Conservation (phyloP, 2,797 vertebrate genomes). For the Enteromius thamalakanensis region DNA sequence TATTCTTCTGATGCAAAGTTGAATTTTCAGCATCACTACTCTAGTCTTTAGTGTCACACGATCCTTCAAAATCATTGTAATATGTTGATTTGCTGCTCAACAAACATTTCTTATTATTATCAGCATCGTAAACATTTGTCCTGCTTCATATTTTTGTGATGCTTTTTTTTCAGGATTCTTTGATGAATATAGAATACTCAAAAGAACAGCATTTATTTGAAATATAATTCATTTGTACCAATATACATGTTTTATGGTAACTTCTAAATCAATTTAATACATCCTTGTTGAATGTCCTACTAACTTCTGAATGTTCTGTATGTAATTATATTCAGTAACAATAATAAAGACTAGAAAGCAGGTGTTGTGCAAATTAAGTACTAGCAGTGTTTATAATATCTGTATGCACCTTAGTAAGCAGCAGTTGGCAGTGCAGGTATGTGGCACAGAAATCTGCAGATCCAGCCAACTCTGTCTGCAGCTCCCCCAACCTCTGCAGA, state of each 20-base stretch:
- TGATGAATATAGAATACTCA: not conserved
- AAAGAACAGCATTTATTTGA: not conserved
- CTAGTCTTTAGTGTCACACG: not conserved
- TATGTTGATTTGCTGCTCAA: not conserved
- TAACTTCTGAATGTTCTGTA: not conserved
- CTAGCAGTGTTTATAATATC: not conserved
- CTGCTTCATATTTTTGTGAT: not conserved
- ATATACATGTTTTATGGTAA: not conserved
- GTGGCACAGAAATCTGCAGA: constrained; percentile 95
- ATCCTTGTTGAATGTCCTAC: not conserved
- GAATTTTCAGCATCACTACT: not conserved
- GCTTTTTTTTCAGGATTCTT: not conserved
- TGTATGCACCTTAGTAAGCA: constrained; percentile 88
- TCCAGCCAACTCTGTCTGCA: constrained; percentile 92
- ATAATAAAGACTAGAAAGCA: not conserved
- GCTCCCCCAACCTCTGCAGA: constrained; percentile 90
- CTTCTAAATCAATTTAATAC: not conserved
- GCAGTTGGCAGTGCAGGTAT: constrained; percentile 92
- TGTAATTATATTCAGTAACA: not conserved
- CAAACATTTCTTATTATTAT: not conserved
- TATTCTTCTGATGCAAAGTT: not conserved
- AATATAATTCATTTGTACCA: not conserved
- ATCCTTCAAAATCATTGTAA: not conserved
- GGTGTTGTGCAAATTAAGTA: not conserved
- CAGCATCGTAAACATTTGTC: no score